phyloP scores from a whole-genome alignment of 2,888 invertebrate species.

The Andrena hattorfiana region DNA sequence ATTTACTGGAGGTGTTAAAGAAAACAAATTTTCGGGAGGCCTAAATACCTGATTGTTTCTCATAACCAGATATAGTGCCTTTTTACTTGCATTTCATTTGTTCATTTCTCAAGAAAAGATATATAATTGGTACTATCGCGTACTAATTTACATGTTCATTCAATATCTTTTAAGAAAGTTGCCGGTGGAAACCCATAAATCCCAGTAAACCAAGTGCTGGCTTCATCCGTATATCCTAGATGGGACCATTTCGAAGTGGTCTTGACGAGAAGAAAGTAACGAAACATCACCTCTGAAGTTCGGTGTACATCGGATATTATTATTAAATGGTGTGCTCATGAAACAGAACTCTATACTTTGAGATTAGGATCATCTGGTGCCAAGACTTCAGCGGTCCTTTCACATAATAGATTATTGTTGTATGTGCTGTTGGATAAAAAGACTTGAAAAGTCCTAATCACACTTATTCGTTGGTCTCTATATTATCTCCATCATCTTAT shows the following conservation, averaged over 20 bases:
- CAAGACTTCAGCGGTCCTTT: neutral
- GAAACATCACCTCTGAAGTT: neutral
- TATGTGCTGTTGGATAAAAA: neutral
- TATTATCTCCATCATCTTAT: neutral
- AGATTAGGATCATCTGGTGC: neutral
- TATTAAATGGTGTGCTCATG: neutral
- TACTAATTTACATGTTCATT: slow-evolving; percentile 61
- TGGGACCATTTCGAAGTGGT: slow-evolving; percentile 39
- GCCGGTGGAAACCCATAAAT: slow-evolving; percentile 24
- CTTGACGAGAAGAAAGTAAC: slow-evolving; percentile 2
- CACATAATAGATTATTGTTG: neutral
- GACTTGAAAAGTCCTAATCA: too few relatives aligned
- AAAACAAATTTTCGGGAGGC: slow-evolving; percentile 57
- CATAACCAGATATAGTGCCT: slow-evolving; percentile 72
- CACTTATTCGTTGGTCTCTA: neutral
- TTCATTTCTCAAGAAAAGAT: slow-evolving; percentile 58
- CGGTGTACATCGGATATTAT: neutral
- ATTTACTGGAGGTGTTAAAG: slow-evolving; percentile 58
- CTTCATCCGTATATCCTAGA: neutral
- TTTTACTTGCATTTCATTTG: slow-evolving; percentile 73
- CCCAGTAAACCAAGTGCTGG: slow-evolving; percentile 1
- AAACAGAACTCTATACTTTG: neutral
- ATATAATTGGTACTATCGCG: slow-evolving; percentile 54
- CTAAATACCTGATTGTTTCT: slow-evolving; percentile 72
- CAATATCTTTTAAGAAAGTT: slow-evolving; percentile 55